Evolutionary conservation across 1,140 invertebrate genomes (phyloP).

Genomic region (Micrasema minimum): DNA sequence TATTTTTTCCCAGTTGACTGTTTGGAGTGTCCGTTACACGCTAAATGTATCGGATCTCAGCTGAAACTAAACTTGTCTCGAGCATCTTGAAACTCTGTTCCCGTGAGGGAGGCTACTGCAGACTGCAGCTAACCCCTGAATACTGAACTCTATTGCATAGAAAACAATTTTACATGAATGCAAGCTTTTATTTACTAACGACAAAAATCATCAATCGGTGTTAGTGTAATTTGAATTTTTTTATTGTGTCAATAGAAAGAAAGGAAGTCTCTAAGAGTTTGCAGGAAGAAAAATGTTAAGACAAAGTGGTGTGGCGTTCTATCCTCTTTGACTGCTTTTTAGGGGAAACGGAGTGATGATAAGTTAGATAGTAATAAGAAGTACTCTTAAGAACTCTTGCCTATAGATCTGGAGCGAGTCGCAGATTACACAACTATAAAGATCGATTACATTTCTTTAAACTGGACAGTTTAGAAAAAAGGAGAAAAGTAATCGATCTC

Average conservation of each 20-base stretch:
- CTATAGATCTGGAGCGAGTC: too few relatives aligned
- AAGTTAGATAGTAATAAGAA: too few relatives aligned
- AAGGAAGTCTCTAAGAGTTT: neutral
- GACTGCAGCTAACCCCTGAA: neutral
- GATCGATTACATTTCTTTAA: too few relatives aligned
- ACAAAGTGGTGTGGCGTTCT: too few relatives aligned
- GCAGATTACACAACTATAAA: too few relatives aligned
- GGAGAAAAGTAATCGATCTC: too few relatives aligned
- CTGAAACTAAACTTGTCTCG: slow-evolving; percentile 23
- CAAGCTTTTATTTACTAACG: neutral
- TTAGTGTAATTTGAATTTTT: neutral
- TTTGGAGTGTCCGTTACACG: slow-evolving; percentile 23
- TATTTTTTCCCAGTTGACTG: slow-evolving; percentile 5
- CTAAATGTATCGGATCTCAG: slow-evolving; percentile 14
- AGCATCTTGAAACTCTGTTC: slow-evolving; percentile 11
- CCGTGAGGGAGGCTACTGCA: neutral
- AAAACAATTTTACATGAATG: neutral
- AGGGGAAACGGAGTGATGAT: too few relatives aligned
- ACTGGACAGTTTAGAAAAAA: too few relatives aligned
- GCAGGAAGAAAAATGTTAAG: too few relatives aligned
- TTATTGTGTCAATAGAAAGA: neutral
- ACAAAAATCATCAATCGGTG: neutral
- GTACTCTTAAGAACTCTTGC: too few relatives aligned
- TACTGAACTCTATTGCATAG: neutral
- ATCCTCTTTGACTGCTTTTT: too few relatives aligned